Percentiles rank a stretch among this genome's conserved stretches.
Evolutionary conservation across 2,888 invertebrate species (phyloP).

Genomic region (Parnassius mnemosyne): DNA sequence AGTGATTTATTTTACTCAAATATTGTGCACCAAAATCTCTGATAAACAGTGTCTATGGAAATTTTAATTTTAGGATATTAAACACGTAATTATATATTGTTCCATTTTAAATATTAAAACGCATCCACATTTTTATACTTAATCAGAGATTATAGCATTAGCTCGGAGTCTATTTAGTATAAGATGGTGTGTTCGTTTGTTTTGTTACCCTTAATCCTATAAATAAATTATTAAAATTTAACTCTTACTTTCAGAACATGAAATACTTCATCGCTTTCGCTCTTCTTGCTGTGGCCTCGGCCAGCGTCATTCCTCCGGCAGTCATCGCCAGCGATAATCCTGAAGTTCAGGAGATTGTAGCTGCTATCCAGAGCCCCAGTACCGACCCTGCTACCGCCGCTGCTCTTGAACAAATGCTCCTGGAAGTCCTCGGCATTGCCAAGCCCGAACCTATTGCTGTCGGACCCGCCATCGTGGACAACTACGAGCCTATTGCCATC

Average conservation of each 20-base stretch:
- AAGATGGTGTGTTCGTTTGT: no score
- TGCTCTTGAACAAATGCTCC: constrained; percentile 37
- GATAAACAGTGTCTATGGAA: no score
- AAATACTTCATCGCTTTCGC: constrained; percentile 3
- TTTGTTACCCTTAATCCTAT: no score
- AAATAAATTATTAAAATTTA: background rate
- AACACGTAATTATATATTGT: no score
- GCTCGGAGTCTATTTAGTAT: no score
- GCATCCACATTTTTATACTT: no score
- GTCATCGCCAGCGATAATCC: constrained; percentile 41
- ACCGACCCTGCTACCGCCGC: constrained; percentile 43
- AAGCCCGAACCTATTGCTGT: constrained; percentile 17
- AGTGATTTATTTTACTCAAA: no score
- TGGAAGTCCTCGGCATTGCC: constrained; percentile 32
- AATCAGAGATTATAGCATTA: no score
- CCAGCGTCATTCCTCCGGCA: constrained; percentile 29
- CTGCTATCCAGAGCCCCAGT: constrained; percentile 44
- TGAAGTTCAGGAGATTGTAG: constrained; percentile 38
- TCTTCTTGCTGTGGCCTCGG: constrained; percentile 27
- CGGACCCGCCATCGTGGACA: constrained; percentile 11
- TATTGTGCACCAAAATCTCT: no score
- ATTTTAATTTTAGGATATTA: no score
- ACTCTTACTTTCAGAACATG: background rate
- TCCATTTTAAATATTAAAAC: no score
- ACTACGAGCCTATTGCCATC: constrained; percentile 14